Evolutionary conservation across 2,113 vertebrate species (phyloP).

Genomic region (Saccopteryx leptura): DNA sequence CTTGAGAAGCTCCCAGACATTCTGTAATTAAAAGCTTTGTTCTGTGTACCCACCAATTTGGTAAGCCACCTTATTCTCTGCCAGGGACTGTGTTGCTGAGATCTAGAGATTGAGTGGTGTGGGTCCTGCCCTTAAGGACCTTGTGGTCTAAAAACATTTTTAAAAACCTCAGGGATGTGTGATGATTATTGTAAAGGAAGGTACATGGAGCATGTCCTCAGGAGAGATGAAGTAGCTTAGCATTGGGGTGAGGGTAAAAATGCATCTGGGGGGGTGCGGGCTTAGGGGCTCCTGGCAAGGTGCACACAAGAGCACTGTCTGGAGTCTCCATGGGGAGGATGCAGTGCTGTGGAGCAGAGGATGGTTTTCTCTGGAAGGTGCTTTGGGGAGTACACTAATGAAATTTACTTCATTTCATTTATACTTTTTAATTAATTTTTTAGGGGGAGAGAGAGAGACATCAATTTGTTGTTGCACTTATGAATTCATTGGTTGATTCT

Average conservation of each 20-base stretch:
- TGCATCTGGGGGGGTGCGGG: background rate
- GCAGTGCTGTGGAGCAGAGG: background rate
- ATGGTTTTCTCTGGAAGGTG: background rate
- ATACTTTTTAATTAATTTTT: no score
- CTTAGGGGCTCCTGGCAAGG: no score
- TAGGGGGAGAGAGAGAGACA: no score
- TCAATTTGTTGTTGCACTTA: no score
- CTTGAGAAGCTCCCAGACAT: accelerated
- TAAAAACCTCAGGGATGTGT: no score
- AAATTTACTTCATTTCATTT: background rate
- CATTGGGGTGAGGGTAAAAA: background rate
- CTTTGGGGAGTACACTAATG: background rate
- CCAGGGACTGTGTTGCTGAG: background rate
- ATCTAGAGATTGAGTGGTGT: background rate
- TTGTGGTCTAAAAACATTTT: no score
- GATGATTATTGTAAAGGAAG: background rate
- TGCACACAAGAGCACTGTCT: no score
- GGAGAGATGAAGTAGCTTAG: background rate
- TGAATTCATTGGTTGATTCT: no score
- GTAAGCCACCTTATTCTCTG: no score
- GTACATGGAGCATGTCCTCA: background rate
- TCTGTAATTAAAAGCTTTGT: background rate
- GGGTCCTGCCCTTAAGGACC: background rate
- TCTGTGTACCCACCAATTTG: background rate
- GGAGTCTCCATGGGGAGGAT: background rate